Percentiles rank a stretch among this genome's conserved stretches.
These are phyloP conservation scores for Hoplodrina blanda DNA, from an alignment of 2,888 invertebrate genomes.

Conservation along the genomic window DNA sequence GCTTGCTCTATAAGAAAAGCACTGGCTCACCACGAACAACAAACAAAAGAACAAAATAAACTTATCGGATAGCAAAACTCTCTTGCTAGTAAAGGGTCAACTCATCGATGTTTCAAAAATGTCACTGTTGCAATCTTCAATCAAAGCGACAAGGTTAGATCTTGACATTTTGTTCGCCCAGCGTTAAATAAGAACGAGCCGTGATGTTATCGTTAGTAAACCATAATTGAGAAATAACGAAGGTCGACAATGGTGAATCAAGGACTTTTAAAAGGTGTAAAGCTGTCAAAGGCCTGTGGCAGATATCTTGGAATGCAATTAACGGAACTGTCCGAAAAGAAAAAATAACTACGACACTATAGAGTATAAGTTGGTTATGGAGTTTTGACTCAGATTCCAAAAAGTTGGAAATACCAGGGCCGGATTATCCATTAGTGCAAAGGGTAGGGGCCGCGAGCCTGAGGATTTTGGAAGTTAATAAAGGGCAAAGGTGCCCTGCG, in stretches of 20 bases:
- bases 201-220: conserved; percentile 17
- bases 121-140: conserved; percentile 20
- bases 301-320: not conserved
- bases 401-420: too few relatives aligned
- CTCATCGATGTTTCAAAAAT: conserved; percentile 14
- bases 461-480: too few relatives aligned
- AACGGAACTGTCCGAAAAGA: too few relatives aligned
- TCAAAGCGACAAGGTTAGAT: conserved; percentile 37
- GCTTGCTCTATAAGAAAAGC: too few relatives aligned
- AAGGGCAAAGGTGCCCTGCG: too few relatives aligned
- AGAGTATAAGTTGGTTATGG: too few relatives aligned
- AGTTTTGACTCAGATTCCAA: too few relatives aligned
- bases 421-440: too few relatives aligned
- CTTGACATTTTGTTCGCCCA: conserved; percentile 32
- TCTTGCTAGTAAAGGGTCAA: not conserved
- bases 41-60: too few relatives aligned
- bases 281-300: not conserved
- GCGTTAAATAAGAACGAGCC: conserved; percentile 37
- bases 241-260: conserved; percentile 6
- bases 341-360: too few relatives aligned
- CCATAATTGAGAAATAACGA: conserved; percentile 28
- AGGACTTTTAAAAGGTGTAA: conserved; percentile 18
- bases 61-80: not conserved
- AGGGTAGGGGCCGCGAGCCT: too few relatives aligned
- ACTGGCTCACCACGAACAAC: too few relatives aligned